A percentile compares a stretch with the other conserved stretches of the same genome.
Conservation (phyloP, 2,888 invertebrate genomes). For the Cosmorhoe ocellata region DNA sequence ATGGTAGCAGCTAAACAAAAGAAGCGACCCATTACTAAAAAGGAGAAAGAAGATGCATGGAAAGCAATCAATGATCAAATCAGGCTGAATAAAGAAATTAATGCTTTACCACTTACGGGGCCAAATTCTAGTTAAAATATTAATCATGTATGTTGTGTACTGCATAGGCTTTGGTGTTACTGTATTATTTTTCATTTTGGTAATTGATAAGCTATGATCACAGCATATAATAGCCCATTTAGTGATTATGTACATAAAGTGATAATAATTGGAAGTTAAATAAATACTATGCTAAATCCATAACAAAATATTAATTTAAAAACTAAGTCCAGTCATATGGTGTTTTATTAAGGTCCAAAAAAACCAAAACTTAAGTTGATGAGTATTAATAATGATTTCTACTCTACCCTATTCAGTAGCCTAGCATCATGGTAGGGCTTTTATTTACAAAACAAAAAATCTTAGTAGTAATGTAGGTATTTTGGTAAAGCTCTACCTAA, state of each 20-base stretch:
- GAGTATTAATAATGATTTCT: too few relatives aligned
- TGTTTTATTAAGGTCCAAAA: too few relatives aligned
- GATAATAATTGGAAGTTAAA: too few relatives aligned
- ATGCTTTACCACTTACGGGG: slow-evolving; percentile 72
- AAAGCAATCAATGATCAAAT: slow-evolving; percentile 86
- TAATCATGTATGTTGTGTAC: not conserved
- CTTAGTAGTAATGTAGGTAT: too few relatives aligned
- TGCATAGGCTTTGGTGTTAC: not conserved
- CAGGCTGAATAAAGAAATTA: slow-evolving; percentile 78
- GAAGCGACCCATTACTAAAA: slow-evolving; percentile 88
- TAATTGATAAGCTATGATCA: not conserved
- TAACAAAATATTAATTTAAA: too few relatives aligned
- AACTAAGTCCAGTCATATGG: too few relatives aligned
- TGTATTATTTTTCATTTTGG: not conserved
- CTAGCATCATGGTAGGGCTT: too few relatives aligned
- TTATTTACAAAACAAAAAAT: too few relatives aligned
- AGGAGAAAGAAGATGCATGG: slow-evolving; percentile 91
- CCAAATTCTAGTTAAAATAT: slow-evolving; percentile 61
- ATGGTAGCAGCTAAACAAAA: slow-evolving; percentile 90
- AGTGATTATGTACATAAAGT: not conserved
- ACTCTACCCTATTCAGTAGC: too few relatives aligned
- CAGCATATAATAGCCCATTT: not conserved
- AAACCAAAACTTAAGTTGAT: too few relatives aligned
- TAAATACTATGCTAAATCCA: too few relatives aligned
- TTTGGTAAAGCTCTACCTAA: too few relatives aligned